Base-by-base conservation (phyloP, 2,888 invertebrate genomes). In the Campoplex nolae region DNA sequence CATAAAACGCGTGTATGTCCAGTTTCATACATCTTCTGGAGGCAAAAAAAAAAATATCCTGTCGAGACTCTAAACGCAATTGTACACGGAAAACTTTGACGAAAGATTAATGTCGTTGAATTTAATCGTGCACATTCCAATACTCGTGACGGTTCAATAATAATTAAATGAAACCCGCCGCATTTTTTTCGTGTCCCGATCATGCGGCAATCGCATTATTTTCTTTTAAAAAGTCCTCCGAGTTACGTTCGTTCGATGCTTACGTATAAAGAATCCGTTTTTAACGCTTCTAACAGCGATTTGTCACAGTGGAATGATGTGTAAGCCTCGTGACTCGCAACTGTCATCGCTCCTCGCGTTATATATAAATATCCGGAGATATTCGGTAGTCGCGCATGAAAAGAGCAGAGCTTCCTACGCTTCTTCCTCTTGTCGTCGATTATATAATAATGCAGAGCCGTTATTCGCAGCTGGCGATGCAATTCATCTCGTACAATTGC, bases 381-480 rank as follows among this genome's bases (percentile, higher is more conserved):
- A 76, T 77, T 83, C 23, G 1, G 42, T 54, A n/a, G 35, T 42
- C 51, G 58, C 51, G 58, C 23, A 23, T 65, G 78, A 23, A 75
- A 65, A 65, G 42, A 65, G 42, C 84, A 3, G 2, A 67, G 58
- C 84, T 84, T 79, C 82, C 84, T 80, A 84, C 75, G 77, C 70
- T 56, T 73, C 62, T 71, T 70, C 62, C 70, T 80, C 71, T 45
- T 76, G 45, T 18, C 42, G 35, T n/a, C 42, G 51, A 86, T 83
- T 83, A 83, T 83, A 54, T 76, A 79, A 83, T 76, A 45, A n/a
- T 65, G 28, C 38, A 65, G 23, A 23, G 54, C 76, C 71, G 62
- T 86, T 80, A 86, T 80, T 86, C 81, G 83, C 83, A 83, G 83
- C 83, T 65, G 76, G 76, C 81, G 38, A 62, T 56, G 77, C 79